Base-by-base conservation (phyloP, 2,797 vertebrate genomes). In the Mionectes olivaceus region DNA sequence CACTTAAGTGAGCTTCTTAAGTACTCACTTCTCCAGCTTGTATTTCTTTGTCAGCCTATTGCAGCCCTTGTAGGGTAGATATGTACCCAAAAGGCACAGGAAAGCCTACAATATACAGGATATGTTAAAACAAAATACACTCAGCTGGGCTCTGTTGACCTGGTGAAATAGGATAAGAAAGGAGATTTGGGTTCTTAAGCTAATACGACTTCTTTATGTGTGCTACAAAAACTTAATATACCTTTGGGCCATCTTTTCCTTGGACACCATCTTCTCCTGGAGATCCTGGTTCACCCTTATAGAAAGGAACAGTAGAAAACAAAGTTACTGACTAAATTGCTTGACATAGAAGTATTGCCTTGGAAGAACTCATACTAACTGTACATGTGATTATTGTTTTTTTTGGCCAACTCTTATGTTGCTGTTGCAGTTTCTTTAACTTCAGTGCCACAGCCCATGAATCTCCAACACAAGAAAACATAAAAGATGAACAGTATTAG, bases 201-300 rank as follows among this genome's bases (percentile, higher is more conserved):
- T 52, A 46, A 30, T 21, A 19, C 12, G 4, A 67, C 16, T n/a
- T 13, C 15, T 91, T 85, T 63, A 73, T 5, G 49, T 44, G 16
- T 79, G 30, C 74, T 52, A 5, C 46, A 84, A 79, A 94, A 91
- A 64, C 11, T 23, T n/a, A 41, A 53, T 6, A 43, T 98, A 99
- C 99, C 99, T 99, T 99, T 78, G 96, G 55, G 88, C 99, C 99
- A 95, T 99, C 99, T 98, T 99, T 99, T 73, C 99, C 99, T 97
- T 99, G 99, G 93, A 97, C 86, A 57, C 99, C 99, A 0, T 99
- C 99, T 98, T 99, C 99, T 88, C 99, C 99, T 67, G 98, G 83
- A 84, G 98, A 97, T 95, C 99, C 99, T 68, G 98, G 98, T 90
- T 97, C 97, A 95, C 99, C 99, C 99, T 99, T 68, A 93, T n/a